These are phyloP conservation scores for Columba livia DNA, from an alignment of 2,113 vertebrate species.

Conservation along the genomic window DNA sequence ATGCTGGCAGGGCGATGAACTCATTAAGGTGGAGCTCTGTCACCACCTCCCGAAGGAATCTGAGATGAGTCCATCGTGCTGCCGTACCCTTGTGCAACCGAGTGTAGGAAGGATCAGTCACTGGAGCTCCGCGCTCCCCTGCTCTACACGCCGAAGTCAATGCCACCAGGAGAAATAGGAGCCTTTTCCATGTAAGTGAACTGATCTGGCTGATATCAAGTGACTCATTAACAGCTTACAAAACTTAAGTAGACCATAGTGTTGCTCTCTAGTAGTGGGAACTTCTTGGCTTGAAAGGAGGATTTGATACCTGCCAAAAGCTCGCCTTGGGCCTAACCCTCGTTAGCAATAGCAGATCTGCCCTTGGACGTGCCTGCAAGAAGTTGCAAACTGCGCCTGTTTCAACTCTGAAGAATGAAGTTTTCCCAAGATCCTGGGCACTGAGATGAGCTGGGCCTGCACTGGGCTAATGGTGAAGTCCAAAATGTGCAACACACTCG, in stretches of 20 bases:
- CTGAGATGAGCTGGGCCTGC: background rate
- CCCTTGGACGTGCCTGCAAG: background rate
- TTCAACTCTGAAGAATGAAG: background rate
- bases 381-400: background rate
- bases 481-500: background rate
- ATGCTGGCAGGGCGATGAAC: slow-evolving; percentile 57
- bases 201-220: slow-evolving; percentile 47
- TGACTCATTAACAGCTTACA: slow-evolving; percentile 61
- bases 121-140: background rate
- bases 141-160: background rate
- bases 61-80: background rate
- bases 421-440: background rate
- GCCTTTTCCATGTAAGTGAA: slow-evolving; percentile 62
- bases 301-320: slow-evolving; percentile 46
- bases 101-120: slow-evolving; percentile 57
- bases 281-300: slow-evolving; percentile 42
- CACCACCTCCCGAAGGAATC: slow-evolving; percentile 70
- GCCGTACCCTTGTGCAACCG: slow-evolving; percentile 41
- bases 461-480: background rate
- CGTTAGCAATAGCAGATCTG: background rate
- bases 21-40: slow-evolving; percentile 71
- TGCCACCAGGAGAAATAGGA: slow-evolving; percentile 42
- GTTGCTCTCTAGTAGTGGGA: slow-evolving; percentile 43
- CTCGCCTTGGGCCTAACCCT: background rate
- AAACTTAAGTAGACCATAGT: slow-evolving; percentile 60